Evolutionary conservation across 2,888 invertebrate genomes (phyloP).

Genomic region (Ennomos quercinarius): DNA sequence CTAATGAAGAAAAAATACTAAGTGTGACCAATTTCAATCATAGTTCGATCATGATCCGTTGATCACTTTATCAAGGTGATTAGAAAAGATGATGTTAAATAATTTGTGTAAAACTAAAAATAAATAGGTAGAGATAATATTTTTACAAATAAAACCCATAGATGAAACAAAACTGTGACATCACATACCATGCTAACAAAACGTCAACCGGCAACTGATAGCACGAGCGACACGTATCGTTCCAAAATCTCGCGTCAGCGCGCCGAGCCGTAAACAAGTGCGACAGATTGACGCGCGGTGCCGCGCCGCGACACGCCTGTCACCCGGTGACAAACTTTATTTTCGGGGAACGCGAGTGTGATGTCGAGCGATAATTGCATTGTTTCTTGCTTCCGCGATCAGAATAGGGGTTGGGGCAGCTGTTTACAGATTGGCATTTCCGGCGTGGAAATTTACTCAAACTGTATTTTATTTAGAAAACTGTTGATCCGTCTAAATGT

Average conservation of each 20-base stretch:
- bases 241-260: slow-evolving; percentile 4
- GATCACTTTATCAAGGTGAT: too few relatives aligned
- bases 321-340: slow-evolving; percentile 55
- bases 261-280: slow-evolving; percentile 60
- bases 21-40: too few relatives aligned
- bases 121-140: too few relatives aligned
- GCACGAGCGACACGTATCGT: slow-evolving; percentile 12
- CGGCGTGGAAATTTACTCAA: too few relatives aligned
- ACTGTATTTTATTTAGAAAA: too few relatives aligned
- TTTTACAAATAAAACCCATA: too few relatives aligned
- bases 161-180: too few relatives aligned
- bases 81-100: too few relatives aligned
- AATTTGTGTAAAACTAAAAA: too few relatives aligned
- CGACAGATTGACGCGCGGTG: slow-evolving; percentile 65
- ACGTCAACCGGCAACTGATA: slow-evolving; percentile 26
- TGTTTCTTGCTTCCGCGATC: slow-evolving; percentile 21
- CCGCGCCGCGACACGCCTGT: slow-evolving; percentile 45
- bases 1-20: too few relatives aligned
- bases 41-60: too few relatives aligned
- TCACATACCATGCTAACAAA: slow-evolving; percentile 1
- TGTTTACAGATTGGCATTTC: neutral
- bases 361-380: slow-evolving; percentile 39
- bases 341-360: slow-evolving; percentile 35
- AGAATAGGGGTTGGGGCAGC: slow-evolving; percentile 5
- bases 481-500: too few relatives aligned